These are phyloP conservation scores for Typhlichthys eigenmanni DNA, from an alignment of 2,797 vertebrate genomes.

Conservation along the genomic window DNA sequence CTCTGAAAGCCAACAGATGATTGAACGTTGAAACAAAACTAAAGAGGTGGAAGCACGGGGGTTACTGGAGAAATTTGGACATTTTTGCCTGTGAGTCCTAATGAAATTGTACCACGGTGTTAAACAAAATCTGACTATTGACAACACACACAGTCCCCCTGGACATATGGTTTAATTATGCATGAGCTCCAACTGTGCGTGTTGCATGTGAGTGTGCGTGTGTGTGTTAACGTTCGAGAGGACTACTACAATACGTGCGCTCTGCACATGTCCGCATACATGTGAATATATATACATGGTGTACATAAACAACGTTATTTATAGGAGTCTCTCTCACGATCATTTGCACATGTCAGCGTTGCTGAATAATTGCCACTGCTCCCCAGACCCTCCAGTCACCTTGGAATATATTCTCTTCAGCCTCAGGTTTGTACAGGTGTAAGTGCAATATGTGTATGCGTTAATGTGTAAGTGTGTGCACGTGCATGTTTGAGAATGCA, in stretches of 20 bases:
- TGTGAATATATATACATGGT: conserved; percentile 46
- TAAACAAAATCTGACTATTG: conserved; percentile 80
- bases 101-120: conserved; percentile 80
- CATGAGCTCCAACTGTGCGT: conserved; percentile 57
- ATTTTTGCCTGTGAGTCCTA: conserved; percentile 78
- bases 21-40: conserved; percentile 63
- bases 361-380: conserved; percentile 68
- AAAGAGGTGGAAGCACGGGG: conserved; percentile 20
- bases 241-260: not conserved
- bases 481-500: conserved; percentile 20
- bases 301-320: conserved; percentile 76
- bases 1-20: conserved; percentile 77
- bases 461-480: conserved; percentile 37
- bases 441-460: conserved; percentile 46
- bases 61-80: conserved; percentile 75
- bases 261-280: conserved; percentile 34
- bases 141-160: conserved; percentile 71
- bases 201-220: conserved; percentile 26
- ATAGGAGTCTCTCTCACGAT: conserved; percentile 51
- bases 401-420: conserved; percentile 64
- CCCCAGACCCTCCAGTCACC: conserved; percentile 60
- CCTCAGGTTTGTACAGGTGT: conserved; percentile 53
- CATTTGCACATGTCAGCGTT: conserved; percentile 76
- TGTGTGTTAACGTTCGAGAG: conserved; percentile 15
- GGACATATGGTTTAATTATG: conserved; percentile 73